Evolutionary conservation across 2,888 invertebrate genomes (phyloP).

Genomic region (Yponomeuta cagnagella): DNA sequence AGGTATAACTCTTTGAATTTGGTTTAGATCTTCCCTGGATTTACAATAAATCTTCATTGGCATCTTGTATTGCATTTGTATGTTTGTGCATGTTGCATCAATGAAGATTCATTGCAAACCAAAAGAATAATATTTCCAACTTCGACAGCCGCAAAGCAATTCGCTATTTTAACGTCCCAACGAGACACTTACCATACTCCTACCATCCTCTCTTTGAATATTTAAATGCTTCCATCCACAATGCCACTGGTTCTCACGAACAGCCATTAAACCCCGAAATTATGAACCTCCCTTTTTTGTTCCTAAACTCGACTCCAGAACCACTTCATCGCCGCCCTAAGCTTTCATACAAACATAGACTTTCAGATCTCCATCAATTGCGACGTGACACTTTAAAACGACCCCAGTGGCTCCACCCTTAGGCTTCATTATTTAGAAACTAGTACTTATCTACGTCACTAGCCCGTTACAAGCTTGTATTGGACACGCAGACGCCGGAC

Average conservation of each 20-base stretch:
- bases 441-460: background rate
- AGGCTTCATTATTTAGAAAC: background rate
- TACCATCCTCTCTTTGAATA: background rate
- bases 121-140: background rate
- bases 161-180: background rate
- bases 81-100: too few species aligned
- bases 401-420: background rate
- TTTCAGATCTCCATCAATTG: too few species aligned
- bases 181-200: background rate
- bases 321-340: too few species aligned
- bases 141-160: background rate
- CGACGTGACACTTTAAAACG: background rate
- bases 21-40: background rate
- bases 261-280: background rate
- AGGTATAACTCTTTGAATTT: background rate
- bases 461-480: slow-evolving; percentile 15
- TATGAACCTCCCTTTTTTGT: background rate
- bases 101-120: background rate
- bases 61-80: too few species aligned
- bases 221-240: background rate
- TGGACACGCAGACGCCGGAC: slow-evolving; percentile 20
- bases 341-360: too few species aligned
- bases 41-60: background rate
- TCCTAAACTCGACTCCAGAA: background rate
- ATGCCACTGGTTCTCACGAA: background rate